Conservation (phyloP, 1,140 invertebrate genomes). For the Diuraphis noxia region DNA sequence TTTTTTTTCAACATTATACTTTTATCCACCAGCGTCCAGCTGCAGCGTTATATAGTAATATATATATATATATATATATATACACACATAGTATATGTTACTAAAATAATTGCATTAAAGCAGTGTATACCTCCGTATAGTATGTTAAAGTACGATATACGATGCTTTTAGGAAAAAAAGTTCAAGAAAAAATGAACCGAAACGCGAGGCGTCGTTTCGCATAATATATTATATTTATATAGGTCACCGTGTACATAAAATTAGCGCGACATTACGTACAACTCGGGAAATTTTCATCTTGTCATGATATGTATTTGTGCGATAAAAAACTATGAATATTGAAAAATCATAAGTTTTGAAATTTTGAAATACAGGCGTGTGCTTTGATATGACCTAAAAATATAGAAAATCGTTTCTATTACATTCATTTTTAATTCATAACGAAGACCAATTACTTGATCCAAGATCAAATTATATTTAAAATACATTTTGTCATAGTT, state of each 20-base stretch:
- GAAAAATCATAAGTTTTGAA: no score
- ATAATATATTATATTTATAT: not conserved
- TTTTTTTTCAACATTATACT: not conserved
- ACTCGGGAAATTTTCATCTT: not conserved
- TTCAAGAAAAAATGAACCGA: not conserved
- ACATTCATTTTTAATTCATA: no score
- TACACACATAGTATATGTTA: no score
- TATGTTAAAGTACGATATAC: not conserved
- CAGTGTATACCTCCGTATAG: not conserved
- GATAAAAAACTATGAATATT: no score
- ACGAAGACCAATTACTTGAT: no score
- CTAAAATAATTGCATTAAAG: constrained; percentile 9
- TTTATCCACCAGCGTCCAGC: not conserved
- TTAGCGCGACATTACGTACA: not conserved
- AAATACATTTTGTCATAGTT: no score
- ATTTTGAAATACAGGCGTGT: no score
- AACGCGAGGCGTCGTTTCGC: not conserved
- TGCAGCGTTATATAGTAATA: not conserved
- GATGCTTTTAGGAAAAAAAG: not conserved
- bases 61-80: not conserved
- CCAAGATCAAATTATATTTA: no score
- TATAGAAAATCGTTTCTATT: no score
- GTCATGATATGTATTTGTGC: not conserved
- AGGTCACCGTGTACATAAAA: not conserved
- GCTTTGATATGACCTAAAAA: no score